Evolutionary conservation across 1,140 invertebrate genomes (phyloP).

Genomic region (Drosophila setifemur): DNA sequence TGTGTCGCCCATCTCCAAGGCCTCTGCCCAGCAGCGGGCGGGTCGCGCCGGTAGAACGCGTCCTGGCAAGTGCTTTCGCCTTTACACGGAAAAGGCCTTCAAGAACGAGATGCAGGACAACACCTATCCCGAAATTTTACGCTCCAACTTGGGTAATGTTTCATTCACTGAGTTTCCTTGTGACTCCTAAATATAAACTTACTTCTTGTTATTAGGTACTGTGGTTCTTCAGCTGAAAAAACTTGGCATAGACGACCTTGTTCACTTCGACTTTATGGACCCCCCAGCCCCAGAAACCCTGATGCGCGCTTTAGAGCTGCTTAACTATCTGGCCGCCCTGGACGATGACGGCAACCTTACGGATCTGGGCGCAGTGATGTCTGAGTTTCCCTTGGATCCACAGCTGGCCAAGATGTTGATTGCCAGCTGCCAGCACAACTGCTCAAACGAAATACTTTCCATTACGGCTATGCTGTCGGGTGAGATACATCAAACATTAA

Average conservation of each 20-base stretch:
- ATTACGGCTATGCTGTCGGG: slow-evolving; percentile 99
- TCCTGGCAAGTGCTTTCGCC: slow-evolving; percentile 98
- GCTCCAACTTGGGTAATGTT: slow-evolving; percentile 77
- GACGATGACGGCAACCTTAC: slow-evolving; percentile 99
- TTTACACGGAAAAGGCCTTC: slow-evolving; percentile 99
- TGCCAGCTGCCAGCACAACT: slow-evolving; percentile 97
- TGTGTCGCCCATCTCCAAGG: slow-evolving; percentile 99
- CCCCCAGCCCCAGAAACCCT: slow-evolving; percentile 99
- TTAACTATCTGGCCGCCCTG: slow-evolving; percentile 95
- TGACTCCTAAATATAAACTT: too few relatives aligned
- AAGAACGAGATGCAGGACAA: slow-evolving; percentile 99
- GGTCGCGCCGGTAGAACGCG: slow-evolving; percentile 98
- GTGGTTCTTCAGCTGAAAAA: slow-evolving; percentile 99
- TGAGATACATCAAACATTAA: slow-evolving; percentile 84
- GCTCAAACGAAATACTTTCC: slow-evolving; percentile 99
- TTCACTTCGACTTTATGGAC: slow-evolving; percentile 99
- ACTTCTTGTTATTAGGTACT: slow-evolving; percentile 83
- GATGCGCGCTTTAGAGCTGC: slow-evolving; percentile 98
- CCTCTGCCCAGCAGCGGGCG: slow-evolving; percentile 99
- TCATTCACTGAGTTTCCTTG: too few relatives aligned
- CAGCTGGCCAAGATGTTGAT: slow-evolving; percentile 99
- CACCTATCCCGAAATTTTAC: slow-evolving; percentile 99
- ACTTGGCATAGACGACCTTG: slow-evolving; percentile 99
- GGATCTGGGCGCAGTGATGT: slow-evolving; percentile 99
- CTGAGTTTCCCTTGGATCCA: slow-evolving; percentile 99